These are phyloP conservation scores for Spicauda simplicius DNA, from an alignment of 2,888 invertebrate genomes.

Conservation along the genomic window DNA sequence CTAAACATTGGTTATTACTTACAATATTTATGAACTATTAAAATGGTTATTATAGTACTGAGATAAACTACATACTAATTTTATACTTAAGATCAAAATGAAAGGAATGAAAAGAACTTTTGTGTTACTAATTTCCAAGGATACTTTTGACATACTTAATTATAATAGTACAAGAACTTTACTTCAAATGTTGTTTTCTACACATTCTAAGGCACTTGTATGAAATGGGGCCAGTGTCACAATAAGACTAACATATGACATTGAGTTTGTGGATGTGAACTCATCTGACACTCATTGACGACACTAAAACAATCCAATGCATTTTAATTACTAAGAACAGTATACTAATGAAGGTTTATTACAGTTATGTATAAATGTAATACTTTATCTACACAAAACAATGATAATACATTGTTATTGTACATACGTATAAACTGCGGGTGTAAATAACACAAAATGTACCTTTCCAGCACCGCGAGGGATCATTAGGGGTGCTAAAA, in stretches of 20 bases:
- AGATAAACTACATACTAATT: too few species aligned
- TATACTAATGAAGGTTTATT: constrained; percentile 48
- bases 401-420: constrained; percentile 67
- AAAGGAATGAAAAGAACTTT: too few species aligned
- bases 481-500: constrained; percentile 78
- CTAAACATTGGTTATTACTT: too few species aligned
- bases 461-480: constrained; percentile 72
- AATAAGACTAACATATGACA: constrained; percentile 46
- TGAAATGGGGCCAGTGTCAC: constrained; percentile 49
- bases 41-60: too few species aligned
- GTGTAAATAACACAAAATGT: constrained; percentile 54
- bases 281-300: constrained; percentile 40
- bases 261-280: constrained; percentile 45
- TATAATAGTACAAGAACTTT: too few species aligned
- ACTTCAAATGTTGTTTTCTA: not conserved
- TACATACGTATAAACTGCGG: constrained; percentile 51
- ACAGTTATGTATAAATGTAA: constrained; percentile 46
- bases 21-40: too few species aligned
- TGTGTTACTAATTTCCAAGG: too few species aligned
- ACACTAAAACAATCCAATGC: constrained; percentile 40
- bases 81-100: too few species aligned
- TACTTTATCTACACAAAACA: constrained; percentile 70
- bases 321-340: constrained; percentile 45
- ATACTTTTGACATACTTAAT: too few species aligned
- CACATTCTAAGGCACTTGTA: constrained; percentile 16